phyloP scores from a whole-genome alignment of 2,888 invertebrate species.

The Parnassius glacialis region DNA sequence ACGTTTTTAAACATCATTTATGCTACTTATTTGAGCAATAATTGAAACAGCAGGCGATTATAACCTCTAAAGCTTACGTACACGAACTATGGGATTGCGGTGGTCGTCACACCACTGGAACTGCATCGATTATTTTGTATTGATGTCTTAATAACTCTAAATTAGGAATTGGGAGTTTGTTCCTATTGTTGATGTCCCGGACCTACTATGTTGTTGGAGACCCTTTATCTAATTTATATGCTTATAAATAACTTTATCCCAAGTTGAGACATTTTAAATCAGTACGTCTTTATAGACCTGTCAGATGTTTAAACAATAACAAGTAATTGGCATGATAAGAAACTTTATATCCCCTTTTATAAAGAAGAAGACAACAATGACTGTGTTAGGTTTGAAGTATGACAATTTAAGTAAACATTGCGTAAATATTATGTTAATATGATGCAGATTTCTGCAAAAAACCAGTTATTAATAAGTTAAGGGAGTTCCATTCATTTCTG shows the following conservation, averaged over 20 bases:
- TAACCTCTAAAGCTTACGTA: constrained; percentile 38
- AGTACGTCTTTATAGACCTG: constrained; percentile 47
- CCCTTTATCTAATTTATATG: constrained; percentile 67
- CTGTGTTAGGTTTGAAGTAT: no score
- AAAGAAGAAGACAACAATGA: neutral
- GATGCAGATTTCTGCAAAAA: constrained; percentile 31
- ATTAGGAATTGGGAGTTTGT: constrained; percentile 34
- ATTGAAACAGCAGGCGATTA: constrained; percentile 37
- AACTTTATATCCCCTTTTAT: constrained; percentile 11
- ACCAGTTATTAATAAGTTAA: constrained; percentile 41
- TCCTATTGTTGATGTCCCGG: constrained; percentile 40
- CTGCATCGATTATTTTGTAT: constrained; percentile 45
- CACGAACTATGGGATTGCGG: neutral
- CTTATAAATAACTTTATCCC: constrained; percentile 68
- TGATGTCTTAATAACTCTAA: constrained; percentile 48
- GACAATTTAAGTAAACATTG: constrained; percentile 5
- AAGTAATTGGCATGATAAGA: constrained; percentile 20
- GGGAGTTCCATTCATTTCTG: constrained; percentile 60
- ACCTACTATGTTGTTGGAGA: constrained; percentile 69
- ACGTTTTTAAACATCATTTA: constrained; percentile 32
- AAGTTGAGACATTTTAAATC: constrained; percentile 44
- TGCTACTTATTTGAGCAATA: constrained; percentile 31
- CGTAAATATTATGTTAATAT: constrained; percentile 32
- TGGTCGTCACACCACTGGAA: constrained; percentile 29
- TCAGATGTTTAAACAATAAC: constrained; percentile 27